These are phyloP conservation scores for Archocentrus centrarchus DNA, from an alignment of 2,113 vertebrate genomes.

Conservation along the genomic window DNA sequence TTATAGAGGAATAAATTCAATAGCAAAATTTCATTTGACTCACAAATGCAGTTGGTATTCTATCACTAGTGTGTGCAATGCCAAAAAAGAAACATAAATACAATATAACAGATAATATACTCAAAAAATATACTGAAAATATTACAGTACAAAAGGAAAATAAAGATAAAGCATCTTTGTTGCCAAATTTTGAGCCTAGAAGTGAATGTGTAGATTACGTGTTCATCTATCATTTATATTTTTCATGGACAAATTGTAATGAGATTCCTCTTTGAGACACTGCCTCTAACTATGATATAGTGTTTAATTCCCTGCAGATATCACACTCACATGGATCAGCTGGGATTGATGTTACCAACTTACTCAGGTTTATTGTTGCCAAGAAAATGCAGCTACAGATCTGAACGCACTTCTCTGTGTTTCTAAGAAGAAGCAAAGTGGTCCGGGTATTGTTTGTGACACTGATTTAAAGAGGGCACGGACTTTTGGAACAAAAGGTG, in stretches of 20 bases:
- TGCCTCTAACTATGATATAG: conserved; percentile 46
- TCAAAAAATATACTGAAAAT: not conserved
- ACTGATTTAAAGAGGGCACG: conserved; percentile 17
- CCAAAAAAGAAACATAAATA: not conserved
- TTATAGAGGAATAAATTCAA: conserved; percentile 11
- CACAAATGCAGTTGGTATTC: conserved; percentile 8
- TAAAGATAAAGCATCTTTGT: conserved; percentile 23
- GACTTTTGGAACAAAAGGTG: conserved; percentile 25
- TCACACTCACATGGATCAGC: conserved; percentile 19
- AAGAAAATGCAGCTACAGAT: conserved; percentile 20
- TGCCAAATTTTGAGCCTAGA: not conserved
- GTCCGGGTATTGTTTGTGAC: conserved; percentile 19
- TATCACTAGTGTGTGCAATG: not conserved
- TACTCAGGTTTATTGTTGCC: conserved; percentile 29
- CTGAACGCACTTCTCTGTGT: not conserved
- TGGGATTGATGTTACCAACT: conserved; percentile 38
- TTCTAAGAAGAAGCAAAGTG: conserved; percentile 1
- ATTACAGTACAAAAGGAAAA: not conserved
- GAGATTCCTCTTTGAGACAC: conserved; percentile 30
- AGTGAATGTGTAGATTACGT: conserved; percentile 10
- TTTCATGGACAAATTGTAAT: conserved; percentile 29
- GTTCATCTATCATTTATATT: conserved; percentile 17
- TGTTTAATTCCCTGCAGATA: conserved; percentile 33
- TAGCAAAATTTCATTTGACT: conserved; percentile 5
- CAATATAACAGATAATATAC: conserved; percentile 6